Evolutionary conservation across 2,113 vertebrate genomes (phyloP), one percentile per base, ranked within the genome.

Genomic region (Thunnus maccoyii): DNA sequence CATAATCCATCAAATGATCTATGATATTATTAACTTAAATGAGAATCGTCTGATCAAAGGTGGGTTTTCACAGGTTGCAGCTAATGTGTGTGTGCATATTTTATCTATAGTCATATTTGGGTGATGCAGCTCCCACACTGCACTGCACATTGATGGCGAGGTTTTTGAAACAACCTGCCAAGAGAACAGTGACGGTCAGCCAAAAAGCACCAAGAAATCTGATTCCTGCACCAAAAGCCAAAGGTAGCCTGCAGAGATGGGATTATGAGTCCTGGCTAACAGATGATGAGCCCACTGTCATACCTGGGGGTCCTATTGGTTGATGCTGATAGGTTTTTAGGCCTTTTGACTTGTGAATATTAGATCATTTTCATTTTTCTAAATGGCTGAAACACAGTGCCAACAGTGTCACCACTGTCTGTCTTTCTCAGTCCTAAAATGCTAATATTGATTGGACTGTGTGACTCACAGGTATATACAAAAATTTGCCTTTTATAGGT

Each of bases 151-250:
- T 64, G 66, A 72, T 44, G 12, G 48, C 22, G 5, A 72, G 48
- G 47, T 20, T 63, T n/a, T 61, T 30, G 1, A 8, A 20, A 47
- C 46, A 70, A 68, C 67, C 50, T 84, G 85, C 80, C 88, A 86
- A 66, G 73, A 72, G 52, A 55, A 61, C 64, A 61, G 64, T n/a
- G 48, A 27, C 14, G 41, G 73, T 79, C 78, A 51, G 68, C 83
- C 56, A 73, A 84, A 78, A 41, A 41, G 60, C 47, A 62, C 66
- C 57, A 71, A 86, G 86, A 88, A 82, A 89, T 81, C 76, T 54
- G 88, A 90, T 75, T 86, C 83, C 83, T 87, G 88, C 86, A 87
- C 71, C 89, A 79, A 86, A 88, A 76, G 50, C 13, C 2, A 55
- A 82, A 85, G 62, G 62, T 66, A n/a, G 64, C 67, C 72, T 74